phyloP scores from a whole-genome alignment of 53 echinoderm and acorn worm genomes.

The Zoroaster sp. region DNA sequence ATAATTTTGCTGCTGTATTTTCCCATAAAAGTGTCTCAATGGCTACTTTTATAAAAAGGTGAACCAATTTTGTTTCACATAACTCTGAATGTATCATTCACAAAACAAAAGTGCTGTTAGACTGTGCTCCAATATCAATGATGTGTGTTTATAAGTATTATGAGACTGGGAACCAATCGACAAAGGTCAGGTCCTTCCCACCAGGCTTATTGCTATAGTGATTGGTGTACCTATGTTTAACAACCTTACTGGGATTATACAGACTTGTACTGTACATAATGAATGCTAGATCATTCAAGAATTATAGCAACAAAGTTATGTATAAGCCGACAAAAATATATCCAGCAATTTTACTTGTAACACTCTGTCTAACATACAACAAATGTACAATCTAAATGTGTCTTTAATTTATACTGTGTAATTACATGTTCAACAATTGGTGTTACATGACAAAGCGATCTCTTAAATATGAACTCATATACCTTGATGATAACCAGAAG shows the following conservation, averaged over 20 bases:
- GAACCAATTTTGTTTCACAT: too few relatives aligned
- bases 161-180: background rate
- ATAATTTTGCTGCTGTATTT: too few relatives aligned
- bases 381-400: constrained; percentile 45
- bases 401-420: background rate
- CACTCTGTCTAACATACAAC: constrained; percentile 28
- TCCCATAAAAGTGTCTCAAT: too few relatives aligned
- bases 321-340: constrained; percentile 53
- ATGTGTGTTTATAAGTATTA: background rate
- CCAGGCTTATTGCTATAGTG: background rate
- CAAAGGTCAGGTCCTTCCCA: background rate
- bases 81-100: too few relatives aligned
- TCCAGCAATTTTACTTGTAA: constrained; percentile 34
- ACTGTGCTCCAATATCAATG: too few relatives aligned
- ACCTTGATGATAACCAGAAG: background rate
- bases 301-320: constrained; percentile 15
- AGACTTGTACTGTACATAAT: background rate
- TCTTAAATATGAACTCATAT: constrained; percentile 6
- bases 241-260: background rate
- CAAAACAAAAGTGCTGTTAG: too few relatives aligned
- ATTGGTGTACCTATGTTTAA: background rate
- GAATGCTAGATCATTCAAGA: background rate
- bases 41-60: too few relatives aligned
- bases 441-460: background rate
- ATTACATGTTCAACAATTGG: constrained; percentile 18